phyloP scores from a whole-genome alignment of 1,140 invertebrate genomes.

The Nymphalis io region DNA sequence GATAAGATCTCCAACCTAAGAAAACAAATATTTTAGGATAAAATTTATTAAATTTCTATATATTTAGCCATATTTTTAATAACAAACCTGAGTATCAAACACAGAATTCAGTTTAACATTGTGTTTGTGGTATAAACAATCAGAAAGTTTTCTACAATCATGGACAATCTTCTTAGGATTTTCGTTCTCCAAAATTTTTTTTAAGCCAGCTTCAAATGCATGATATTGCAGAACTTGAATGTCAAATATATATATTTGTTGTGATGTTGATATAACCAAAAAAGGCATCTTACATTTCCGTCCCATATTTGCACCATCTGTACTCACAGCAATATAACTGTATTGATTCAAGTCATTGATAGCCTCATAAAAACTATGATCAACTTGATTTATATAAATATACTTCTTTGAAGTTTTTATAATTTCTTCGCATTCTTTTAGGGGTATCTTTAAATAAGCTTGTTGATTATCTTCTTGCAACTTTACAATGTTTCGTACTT shows the following conservation, averaged over 20 bases:
- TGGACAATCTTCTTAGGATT: slow-evolving; percentile 78
- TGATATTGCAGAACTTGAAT: slow-evolving; percentile 74
- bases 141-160: slow-evolving; percentile 77
- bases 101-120: slow-evolving; percentile 75
- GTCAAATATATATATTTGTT: slow-evolving; percentile 80
- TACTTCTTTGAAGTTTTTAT: slow-evolving; percentile 71
- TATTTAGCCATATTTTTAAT: not conserved
- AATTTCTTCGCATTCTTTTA: slow-evolving; percentile 72
- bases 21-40: slow-evolving; percentile 25
- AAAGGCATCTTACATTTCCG: slow-evolving; percentile 78
- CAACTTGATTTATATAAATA: slow-evolving; percentile 75
- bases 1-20: slow-evolving; percentile 75
- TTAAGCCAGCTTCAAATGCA: slow-evolving; percentile 74
- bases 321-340: slow-evolving; percentile 65
- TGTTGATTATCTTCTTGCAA: slow-evolving; percentile 58
- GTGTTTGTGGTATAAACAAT: slow-evolving; percentile 78
- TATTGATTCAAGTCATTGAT: slow-evolving; percentile 68
- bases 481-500: slow-evolving; percentile 70
- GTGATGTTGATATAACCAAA: slow-evolving; percentile 70
- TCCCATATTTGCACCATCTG: slow-evolving; percentile 73
- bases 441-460: slow-evolving; percentile 64
- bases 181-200: slow-evolving; percentile 71
- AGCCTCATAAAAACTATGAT: slow-evolving; percentile 70
- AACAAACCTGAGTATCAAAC: slow-evolving; percentile 78
- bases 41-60: not conserved